Evolutionary conservation across 2,888 invertebrate genomes (phyloP).

Genomic region (Drosophila meridiana): DNA sequence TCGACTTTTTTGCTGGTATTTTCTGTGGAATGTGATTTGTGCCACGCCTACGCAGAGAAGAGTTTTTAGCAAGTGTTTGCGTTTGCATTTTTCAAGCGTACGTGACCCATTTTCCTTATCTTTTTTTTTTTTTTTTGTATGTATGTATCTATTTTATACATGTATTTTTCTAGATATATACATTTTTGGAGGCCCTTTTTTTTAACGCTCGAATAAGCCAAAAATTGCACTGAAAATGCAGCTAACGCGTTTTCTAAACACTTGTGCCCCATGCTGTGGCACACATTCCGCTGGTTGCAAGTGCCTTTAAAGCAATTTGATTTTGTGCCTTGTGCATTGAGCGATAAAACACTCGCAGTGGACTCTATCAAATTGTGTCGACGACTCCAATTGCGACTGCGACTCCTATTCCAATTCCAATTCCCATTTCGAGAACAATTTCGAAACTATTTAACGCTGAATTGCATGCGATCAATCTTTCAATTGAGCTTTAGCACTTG

Average conservation of each 20-base stretch:
- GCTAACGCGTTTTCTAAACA: conserved; percentile 58
- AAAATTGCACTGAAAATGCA: conserved; percentile 58
- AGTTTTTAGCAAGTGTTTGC: conserved; percentile 50
- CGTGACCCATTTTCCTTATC: conserved; percentile 59
- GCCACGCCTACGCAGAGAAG: conserved; percentile 46
- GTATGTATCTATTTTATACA: background rate
- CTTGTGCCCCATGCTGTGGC: conserved; percentile 19
- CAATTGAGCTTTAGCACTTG: conserved; percentile 29
- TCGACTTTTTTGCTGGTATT: conserved; percentile 17
- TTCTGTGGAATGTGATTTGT: conserved; percentile 31
- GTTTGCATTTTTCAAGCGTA: conserved; percentile 63
- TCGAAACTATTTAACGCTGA: conserved; percentile 28
- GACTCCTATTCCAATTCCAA: conserved; percentile 16
- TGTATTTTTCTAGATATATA: background rate
- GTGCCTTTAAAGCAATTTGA: conserved; percentile 52
- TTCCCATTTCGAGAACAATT: conserved; percentile 29
- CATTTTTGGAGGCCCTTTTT: conserved; percentile 21
- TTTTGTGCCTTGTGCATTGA: conserved; percentile 29
- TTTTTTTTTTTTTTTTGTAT: background rate
- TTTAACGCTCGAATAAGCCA: conserved; percentile 56
- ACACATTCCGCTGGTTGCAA: conserved; percentile 22
- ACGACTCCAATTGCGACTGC: background rate
- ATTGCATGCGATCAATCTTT: conserved; percentile 34
- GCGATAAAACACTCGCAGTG: conserved; percentile 36
- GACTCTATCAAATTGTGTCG: conserved; percentile 12